These are phyloP conservation scores for Anthonomus grandis DNA, from an alignment of 1,140 invertebrate species.

Conservation along the genomic window DNA sequence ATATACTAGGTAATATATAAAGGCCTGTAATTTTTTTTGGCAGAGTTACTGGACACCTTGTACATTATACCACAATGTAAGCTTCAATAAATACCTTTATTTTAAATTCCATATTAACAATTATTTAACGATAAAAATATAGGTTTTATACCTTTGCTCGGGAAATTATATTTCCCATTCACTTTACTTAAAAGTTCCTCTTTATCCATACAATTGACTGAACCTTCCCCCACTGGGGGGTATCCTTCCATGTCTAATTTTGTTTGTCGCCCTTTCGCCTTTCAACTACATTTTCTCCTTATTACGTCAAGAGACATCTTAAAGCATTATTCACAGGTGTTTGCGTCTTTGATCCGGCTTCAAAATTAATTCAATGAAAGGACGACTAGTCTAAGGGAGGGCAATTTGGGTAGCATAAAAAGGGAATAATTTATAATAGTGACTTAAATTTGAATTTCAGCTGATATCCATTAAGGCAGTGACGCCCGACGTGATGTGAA, in stretches of 20 bases:
- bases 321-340: constrained; percentile 27
- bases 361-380: constrained; percentile 27
- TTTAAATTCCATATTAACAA: too few species aligned
- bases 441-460: constrained; percentile 28
- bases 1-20: too few species aligned
- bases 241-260: constrained; percentile 8
- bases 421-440: constrained; percentile 29
- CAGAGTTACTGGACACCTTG: too few species aligned
- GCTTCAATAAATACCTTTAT: too few species aligned
- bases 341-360: constrained; percentile 24
- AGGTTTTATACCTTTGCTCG: not conserved
- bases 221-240: not conserved
- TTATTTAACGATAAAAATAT: not conserved
- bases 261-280: constrained; percentile 14
- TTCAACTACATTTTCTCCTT: constrained; percentile 5
- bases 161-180: not conserved
- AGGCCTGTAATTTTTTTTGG: too few species aligned
- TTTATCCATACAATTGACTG: not conserved
- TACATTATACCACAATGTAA: too few species aligned
- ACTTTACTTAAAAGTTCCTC: too few species aligned
- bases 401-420: constrained; percentile 24
- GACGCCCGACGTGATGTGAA: constrained; percentile 11
- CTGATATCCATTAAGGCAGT: constrained; percentile 20
- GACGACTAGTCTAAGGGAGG: constrained; percentile 20
- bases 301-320: constrained; percentile 16